Evolutionary conservation across 2,797 vertebrate genomes (phyloP), one percentile per base, ranked within the genome.

Genomic region (Lagorchestes hirsutus): DNA sequence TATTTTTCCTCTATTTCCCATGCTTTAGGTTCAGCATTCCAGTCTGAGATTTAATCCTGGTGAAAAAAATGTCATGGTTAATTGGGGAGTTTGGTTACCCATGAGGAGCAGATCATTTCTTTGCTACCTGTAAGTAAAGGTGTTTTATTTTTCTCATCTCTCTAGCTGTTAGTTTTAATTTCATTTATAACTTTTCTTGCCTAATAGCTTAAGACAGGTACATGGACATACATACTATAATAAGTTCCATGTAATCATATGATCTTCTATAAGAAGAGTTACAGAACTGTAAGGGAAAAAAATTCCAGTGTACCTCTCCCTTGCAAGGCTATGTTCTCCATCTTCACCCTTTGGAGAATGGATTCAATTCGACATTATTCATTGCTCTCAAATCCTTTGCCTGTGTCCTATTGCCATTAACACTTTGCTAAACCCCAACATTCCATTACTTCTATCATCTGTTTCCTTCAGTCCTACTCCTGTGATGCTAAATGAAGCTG

Each of bases 1-100:
- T 55, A 95, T 58, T 94, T 97, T 96, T 96, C 59, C 95, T 92
- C 18, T 58, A 91, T 93, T 95, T 95, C 18, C 67, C 91, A 74
- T 93, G n/a, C 74, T 96, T 97, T 55, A 46, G 90, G 95, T 96
- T 94, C 18, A 94, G n/a, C 96, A 91, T 93, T 96, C 40, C 31
- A 59, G 31, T 92, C 90, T 95, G 93, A 1, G n/a, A 87, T 24
- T 92, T 92, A 92, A 92, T 96, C 94, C 91, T 91, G 95, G 91
- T 54, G 34, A 93, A 52, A 67, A 67, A 95, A 96, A 91, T 93
- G 31, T 95, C 93, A 93, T n/a, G 55, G 82, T 93, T 57, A 92
- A 1, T 90, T 93, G 92, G 34, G 52, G 52, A 93, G 3, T 67
- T 93, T 74, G 27, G 8, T 93, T 93, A 87, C 24, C 46, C 54